A percentile compares a stretch with the other conserved stretches of the same genome.
Evolutionary conservation across 1,140 invertebrate genomes (phyloP).

Genomic region (Coelopa frigida): DNA sequence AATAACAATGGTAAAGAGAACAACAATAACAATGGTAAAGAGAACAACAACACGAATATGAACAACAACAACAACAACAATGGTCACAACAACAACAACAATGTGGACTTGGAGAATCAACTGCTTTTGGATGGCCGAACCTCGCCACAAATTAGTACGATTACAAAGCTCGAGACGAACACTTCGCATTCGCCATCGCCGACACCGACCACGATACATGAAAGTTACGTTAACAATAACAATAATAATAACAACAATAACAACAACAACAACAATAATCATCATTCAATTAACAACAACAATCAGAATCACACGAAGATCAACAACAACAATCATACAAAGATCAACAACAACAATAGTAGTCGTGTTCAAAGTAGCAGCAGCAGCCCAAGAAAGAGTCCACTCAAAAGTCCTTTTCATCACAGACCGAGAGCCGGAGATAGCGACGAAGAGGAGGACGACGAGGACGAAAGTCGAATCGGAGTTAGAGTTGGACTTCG

Average conservation of each 20-base stretch:
- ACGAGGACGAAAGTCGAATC: background rate
- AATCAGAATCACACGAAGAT: constrained; percentile 12
- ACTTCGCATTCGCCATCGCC: constrained; percentile 33
- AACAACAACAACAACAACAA: no score
- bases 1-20: no score
- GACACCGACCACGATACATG: constrained; percentile 12
- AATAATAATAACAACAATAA: constrained; percentile 22
- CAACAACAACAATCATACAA: constrained; percentile 25
- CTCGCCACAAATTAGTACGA: constrained; percentile 44
- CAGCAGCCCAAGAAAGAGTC: constrained; percentile 11
- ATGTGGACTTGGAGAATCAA: no score
- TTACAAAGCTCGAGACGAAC: constrained; percentile 42
- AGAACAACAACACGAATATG: background rate
- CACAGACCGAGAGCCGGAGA: no score
- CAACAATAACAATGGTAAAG: no score
- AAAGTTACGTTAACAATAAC: constrained; percentile 20
- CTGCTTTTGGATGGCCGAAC: constrained; percentile 34
- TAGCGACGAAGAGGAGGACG: background rate
- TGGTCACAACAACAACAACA: no score
- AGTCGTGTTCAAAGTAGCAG: background rate
- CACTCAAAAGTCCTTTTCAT: constrained; percentile 11
- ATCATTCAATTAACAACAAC: background rate
- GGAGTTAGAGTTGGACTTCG: constrained; percentile 1
- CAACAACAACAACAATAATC: constrained; percentile 12
- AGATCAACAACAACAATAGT: constrained; percentile 16